Base-by-base conservation (phyloP, 2,888 invertebrate genomes). In the Eupithecia insigniata region DNA sequence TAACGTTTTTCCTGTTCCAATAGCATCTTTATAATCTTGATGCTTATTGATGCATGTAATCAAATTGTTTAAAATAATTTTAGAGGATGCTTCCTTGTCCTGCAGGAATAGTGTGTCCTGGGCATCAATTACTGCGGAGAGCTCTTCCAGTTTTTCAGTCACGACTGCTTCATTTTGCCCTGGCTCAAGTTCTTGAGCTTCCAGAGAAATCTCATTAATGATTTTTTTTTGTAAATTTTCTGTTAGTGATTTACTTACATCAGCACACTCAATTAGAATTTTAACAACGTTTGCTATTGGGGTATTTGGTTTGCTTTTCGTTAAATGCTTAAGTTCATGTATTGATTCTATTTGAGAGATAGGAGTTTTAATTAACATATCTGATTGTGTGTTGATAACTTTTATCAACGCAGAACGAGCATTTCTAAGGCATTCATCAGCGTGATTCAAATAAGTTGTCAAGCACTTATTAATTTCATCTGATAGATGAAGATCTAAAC, bases 1-100 rank as follows among this genome's bases (percentile, higher is more conserved):
- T 26, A 93, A 81, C 1, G 80, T 83, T 79, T 90, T 90, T 3
- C 90, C 89, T 28, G 84, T 83, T 12, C 89, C 88, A 12, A 76
- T 79, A 1, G 90, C 88, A 74, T 88, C 85, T 83, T 87, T 89
- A 70, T 85, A 90, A 62, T 89, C 86, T 71, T 87, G 80, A 79
- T 92, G 88, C 77, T 87, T 88, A 46, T 83, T 80, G 66, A 92
- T 80, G 75, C 89, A 89, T 18, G 26, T 67, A 32, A 81, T 77
- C 55, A 91, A 51, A 68, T 85, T 85, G 32, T 82, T 75, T 18
- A 90, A 69, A 28, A 86, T 71, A 68, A 78, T 83, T 55, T 80
- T 71, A 14, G 83, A 36, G 3, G 77, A 46, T 51, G 82, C 68
- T 70, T 82, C 82, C 22, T 74, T 8, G 32, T 73, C 67, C 26